Evolutionary conservation across 2,113 vertebrate genomes (phyloP).

Genomic region (Desmodus rotundus): DNA sequence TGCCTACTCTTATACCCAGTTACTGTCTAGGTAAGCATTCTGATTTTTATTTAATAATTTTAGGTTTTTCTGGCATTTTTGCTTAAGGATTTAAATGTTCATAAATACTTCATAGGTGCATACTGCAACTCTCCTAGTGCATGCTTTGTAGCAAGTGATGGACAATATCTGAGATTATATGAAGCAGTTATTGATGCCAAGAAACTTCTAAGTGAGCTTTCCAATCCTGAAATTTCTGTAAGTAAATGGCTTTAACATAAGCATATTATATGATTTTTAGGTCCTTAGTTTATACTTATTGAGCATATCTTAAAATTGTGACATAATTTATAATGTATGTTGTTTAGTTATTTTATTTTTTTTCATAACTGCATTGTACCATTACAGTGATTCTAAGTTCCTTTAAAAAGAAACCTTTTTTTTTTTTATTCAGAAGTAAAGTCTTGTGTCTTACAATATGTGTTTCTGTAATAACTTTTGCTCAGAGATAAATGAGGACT

Average conservation of each 20-base stretch:
- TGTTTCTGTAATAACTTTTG: background rate
- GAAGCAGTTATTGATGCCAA: slow-evolving; percentile 98
- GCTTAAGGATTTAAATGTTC: slow-evolving; percentile 15
- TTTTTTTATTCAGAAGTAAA: slow-evolving; percentile 24
- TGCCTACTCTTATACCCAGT: slow-evolving; percentile 96
- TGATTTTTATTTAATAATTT: slow-evolving; percentile 38
- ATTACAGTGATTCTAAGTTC: background rate
- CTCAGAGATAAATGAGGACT: background rate
- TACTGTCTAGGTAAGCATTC: slow-evolving; percentile 92
- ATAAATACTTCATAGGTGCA: slow-evolving; percentile 83
- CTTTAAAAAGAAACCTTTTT: slow-evolving; percentile 29
- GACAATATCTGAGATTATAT: slow-evolving; percentile 93
- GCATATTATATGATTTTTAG: background rate
- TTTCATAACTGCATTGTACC: background rate
- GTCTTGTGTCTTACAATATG: background rate
- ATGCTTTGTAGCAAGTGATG: slow-evolving; percentile 97
- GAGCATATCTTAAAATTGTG: slow-evolving; percentile 1
- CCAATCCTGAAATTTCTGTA: slow-evolving; percentile 96
- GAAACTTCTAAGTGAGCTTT: slow-evolving; percentile 95
- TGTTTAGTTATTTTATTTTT: background rate
- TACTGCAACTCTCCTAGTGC: slow-evolving; percentile 99
- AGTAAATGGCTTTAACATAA: slow-evolving; percentile 76
- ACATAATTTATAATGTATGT: slow-evolving; percentile 6
- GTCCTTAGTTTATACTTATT: slow-evolving; percentile 15
- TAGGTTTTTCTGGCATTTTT: background rate